phyloP scores from a whole-genome alignment of 2,113 vertebrate species.

The Salvelinus namaycush region DNA sequence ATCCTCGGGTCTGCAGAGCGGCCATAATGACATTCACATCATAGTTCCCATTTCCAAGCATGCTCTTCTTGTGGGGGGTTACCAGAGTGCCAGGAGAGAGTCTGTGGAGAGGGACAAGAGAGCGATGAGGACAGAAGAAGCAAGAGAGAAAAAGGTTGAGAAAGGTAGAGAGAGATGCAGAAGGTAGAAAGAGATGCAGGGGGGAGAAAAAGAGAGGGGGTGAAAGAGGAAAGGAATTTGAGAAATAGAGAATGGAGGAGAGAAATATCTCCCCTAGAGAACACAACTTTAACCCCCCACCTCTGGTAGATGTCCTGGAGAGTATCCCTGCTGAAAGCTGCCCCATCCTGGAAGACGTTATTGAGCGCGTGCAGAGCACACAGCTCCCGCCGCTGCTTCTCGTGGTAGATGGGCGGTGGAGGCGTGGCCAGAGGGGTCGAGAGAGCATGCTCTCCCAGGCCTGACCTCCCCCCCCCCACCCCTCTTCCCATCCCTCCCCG shows the following conservation, averaged over 20 bases:
- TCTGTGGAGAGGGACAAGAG: slow-evolving; percentile 64
- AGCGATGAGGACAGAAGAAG: neutral
- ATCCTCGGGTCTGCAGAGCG: slow-evolving; percentile 95
- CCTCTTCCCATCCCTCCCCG: slow-evolving; percentile 9
- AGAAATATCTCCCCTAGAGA: neutral
- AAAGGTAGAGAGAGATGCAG: too few relatives aligned
- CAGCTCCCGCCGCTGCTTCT: slow-evolving; percentile 93
- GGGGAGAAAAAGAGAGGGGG: too few relatives aligned
- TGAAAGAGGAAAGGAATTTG: too few relatives aligned
- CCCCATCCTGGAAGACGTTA: slow-evolving; percentile 98
- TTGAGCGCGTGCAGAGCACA: slow-evolving; percentile 98
- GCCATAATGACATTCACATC: slow-evolving; percentile 99
- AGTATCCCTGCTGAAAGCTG: slow-evolving; percentile 91
- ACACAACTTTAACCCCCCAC: slow-evolving; percentile 62
- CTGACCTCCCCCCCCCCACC: slow-evolving; percentile 41
- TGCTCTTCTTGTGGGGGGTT: slow-evolving; percentile 97
- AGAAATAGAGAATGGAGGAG: neutral
- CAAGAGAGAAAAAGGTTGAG: too few relatives aligned
- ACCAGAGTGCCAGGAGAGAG: slow-evolving; percentile 96
- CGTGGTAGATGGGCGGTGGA: slow-evolving; percentile 89
- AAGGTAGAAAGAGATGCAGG: too few relatives aligned
- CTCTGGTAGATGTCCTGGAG: slow-evolving; percentile 99
- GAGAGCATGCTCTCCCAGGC: slow-evolving; percentile 47
- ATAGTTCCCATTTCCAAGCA: slow-evolving; percentile 98
- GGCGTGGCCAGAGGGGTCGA: slow-evolving; percentile 56